Percentiles rank a stretch among this genome's conserved stretches.
phyloP scores from a whole-genome alignment of 2,888 invertebrate genomes.

The Synanthedon tipuliformis region DNA sequence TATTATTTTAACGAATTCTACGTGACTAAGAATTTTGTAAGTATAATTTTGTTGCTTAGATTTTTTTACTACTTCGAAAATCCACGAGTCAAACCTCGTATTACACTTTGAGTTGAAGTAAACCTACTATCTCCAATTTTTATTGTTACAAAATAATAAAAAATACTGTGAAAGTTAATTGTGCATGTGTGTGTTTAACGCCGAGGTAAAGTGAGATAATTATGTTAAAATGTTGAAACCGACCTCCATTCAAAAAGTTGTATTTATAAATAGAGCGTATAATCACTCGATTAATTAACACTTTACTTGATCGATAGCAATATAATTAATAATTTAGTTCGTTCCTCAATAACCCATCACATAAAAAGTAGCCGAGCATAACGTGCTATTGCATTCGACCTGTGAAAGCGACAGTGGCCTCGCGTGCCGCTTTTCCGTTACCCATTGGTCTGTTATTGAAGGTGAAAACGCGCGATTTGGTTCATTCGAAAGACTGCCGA shows the following conservation, averaged over 20 bases:
- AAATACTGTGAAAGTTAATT: no score
- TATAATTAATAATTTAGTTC: neutral
- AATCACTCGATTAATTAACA: neutral
- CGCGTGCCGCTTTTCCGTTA: conserved; percentile 32
- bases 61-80: no score
- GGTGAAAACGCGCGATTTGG: conserved; percentile 39
- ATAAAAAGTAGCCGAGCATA: neutral
- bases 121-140: no score
- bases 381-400: neutral
- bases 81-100: no score
- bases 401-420: conserved; percentile 49
- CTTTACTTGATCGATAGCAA: neutral
- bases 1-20: no score
- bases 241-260: neutral
- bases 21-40: no score
- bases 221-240: neutral
- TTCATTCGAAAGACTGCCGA: neutral
- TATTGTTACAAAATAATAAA: no score
- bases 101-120: no score
- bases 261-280: neutral
- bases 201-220: no score
- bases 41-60: no score
- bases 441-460: conserved; percentile 22
- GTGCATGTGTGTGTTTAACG: no score
- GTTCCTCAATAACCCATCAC: neutral